phyloP scores from a whole-genome alignment of 1,140 invertebrate genomes.

The Philotrypesis tridentata region DNA sequence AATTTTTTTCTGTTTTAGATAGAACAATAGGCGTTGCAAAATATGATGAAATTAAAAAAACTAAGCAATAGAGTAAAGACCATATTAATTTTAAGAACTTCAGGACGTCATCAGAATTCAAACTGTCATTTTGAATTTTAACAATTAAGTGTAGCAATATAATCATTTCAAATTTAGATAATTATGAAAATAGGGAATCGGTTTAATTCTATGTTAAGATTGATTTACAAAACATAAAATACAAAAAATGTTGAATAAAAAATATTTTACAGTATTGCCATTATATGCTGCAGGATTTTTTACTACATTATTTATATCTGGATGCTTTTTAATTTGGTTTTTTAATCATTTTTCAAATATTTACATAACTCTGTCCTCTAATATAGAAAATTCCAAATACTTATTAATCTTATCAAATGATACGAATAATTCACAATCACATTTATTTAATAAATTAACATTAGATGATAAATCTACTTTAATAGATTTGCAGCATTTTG shows the following conservation, averaged over 20 bases:
- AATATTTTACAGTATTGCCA: background rate
- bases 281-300: background rate
- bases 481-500: conserved; percentile 77
- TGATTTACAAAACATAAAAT: background rate
- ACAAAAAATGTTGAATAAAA: conserved; percentile 1
- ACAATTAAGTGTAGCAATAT: no score
- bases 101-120: no score
- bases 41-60: no score
- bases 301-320: background rate
- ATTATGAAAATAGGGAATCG: no score
- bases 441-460: conserved; percentile 1
- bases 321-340: conserved; percentile 11
- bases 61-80: no score
- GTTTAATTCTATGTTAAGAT: no score
- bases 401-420: background rate
- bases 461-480: conserved; percentile 67
- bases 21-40: no score
- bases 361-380: background rate
- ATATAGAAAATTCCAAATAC: background rate
- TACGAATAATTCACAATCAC: background rate
- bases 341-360: background rate
- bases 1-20: no score
- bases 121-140: no score
- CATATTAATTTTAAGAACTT: no score
- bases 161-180: no score